Evolutionary conservation across 2,113 vertebrate genomes (phyloP), one percentile per base, ranked within the genome.

Genomic region (Sialia sialis): DNA sequence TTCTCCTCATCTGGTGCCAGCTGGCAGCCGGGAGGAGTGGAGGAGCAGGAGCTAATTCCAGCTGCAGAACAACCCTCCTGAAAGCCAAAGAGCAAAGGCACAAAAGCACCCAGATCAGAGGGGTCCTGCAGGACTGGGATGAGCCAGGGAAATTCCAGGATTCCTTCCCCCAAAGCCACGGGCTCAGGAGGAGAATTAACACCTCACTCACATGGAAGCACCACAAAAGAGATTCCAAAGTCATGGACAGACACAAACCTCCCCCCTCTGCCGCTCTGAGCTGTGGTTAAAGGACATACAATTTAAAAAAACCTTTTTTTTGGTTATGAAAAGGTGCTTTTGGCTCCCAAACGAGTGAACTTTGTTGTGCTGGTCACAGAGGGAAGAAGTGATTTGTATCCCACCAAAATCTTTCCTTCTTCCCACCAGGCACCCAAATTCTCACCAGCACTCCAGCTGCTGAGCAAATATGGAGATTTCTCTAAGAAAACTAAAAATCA

Each of bases 261-360:
- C 38, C 22, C 34, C 74, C 27, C 46, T 46, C 46, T 46, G 51
- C 19, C 29, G 17, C 46, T 69, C 34, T n/a, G 25, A 30, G 54
- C n/a, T 0, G 0, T 4, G 17, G 32, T 16, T 46, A 55, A 43
- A 77, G n/a, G 26, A n/a, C 2, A 0, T 11, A 23, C 1, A 2
- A 41, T n/a, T n/a, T 30, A 39, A 67, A 77, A 64, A 2, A 38
- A 87, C 2, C 5, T 2, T 10, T 20, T n/a, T 46, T 39, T 43
- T 1, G 54, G 54, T 25, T 32, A 22, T 6, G 7, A 26, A 56
- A 86, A 73, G 3, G 7, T 34, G 44, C 6, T 29, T 56, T 41
- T 6, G 2, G 73, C 39, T 56, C 38, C 44, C 36, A 32, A 18
- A 18, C 2, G 29, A 56, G 23, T 9, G 4, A 66, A 29, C 1